These are phyloP conservation scores for Cossypha caffra DNA, from an alignment of 2,797 vertebrate genomes.

Conservation along the genomic window DNA sequence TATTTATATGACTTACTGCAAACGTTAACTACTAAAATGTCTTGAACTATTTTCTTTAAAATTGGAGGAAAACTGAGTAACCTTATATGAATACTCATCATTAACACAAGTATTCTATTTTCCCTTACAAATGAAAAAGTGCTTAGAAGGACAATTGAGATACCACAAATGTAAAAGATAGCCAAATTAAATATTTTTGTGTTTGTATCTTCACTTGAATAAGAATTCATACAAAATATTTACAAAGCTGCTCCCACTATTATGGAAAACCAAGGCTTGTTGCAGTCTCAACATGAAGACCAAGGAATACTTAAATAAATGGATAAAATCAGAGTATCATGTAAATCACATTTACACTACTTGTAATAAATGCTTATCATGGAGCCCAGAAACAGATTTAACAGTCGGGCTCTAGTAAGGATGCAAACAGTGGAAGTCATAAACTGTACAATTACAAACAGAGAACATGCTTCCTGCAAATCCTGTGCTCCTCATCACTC, in stretches of 20 bases:
- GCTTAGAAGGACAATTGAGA: not conserved
- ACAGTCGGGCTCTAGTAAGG: not conserved
- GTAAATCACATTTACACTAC: not conserved
- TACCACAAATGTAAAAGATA: not conserved
- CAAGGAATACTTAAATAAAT: not conserved
- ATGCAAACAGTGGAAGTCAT: constrained; percentile 27
- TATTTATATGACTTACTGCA: not conserved
- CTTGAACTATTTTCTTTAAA: not conserved
- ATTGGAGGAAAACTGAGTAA: not conserved
- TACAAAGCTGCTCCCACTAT: not conserved
- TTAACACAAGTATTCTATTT: not conserved
- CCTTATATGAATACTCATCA: not conserved
- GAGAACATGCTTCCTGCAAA: not conserved
- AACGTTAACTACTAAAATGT: not conserved
- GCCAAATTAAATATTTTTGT: too few species aligned
- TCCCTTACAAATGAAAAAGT: not conserved
- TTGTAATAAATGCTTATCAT: not conserved
- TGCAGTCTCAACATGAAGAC: not conserved
- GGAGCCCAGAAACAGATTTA: constrained; percentile 16
- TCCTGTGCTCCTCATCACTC: not conserved
- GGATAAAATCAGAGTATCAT: not conserved
- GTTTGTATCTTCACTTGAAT: not conserved
- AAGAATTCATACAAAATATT: not conserved
- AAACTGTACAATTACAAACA: not conserved
- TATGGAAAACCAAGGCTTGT: not conserved